Evolutionary conservation across 2,113 vertebrate genomes (phyloP).

Genomic region (Riparia riparia): DNA sequence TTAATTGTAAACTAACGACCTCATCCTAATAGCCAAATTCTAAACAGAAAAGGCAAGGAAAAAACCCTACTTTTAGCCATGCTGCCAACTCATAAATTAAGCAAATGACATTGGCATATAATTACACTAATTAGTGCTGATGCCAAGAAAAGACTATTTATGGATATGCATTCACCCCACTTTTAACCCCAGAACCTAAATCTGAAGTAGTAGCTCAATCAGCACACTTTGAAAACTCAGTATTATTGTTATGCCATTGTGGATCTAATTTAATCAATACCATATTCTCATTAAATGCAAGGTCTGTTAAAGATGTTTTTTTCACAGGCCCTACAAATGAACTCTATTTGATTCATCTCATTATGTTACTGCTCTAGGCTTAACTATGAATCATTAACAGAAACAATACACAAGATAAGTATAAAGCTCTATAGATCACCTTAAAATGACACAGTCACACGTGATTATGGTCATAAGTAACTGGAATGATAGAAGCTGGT

Average conservation of each 20-base stretch:
- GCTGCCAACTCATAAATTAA: conserved; percentile 77
- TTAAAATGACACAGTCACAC: conserved; percentile 10
- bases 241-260: conserved; percentile 47
- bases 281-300: conserved; percentile 66
- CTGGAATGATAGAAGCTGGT: not conserved
- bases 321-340: conserved; percentile 43
- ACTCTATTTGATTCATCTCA: conserved; percentile 45
- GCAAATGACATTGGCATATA: conserved; percentile 72
- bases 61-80: conserved; percentile 39
- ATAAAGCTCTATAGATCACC: conserved; percentile 19
- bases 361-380: conserved; percentile 56
- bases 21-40: conserved; percentile 75
- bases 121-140: conserved; percentile 77
- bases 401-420: conserved; percentile 42
- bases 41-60: conserved; percentile 69
- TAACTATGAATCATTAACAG: conserved; percentile 56
- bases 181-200: conserved; percentile 62
- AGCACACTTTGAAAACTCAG: conserved; percentile 31
- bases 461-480: conserved; percentile 2
- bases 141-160: conserved; percentile 68
- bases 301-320: conserved; percentile 46
- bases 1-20: conserved; percentile 76
- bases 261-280: conserved; percentile 67
- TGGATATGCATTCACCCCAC: conserved; percentile 55
- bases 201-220: conserved; percentile 51